phyloP scores from a whole-genome alignment of 2,113 vertebrate species.

The Epinephelus moara region DNA sequence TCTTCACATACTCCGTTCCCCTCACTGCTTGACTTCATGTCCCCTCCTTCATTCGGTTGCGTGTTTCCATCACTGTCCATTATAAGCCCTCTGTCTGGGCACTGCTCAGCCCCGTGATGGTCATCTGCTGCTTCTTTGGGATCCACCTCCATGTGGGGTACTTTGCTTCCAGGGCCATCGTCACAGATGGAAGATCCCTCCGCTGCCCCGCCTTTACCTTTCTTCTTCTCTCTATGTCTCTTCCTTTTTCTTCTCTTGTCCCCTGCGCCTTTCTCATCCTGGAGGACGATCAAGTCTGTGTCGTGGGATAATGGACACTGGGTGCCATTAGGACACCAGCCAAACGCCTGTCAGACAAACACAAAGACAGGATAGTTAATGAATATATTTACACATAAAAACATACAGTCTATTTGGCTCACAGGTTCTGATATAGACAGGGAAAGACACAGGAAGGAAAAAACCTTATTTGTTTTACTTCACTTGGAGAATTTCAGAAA shows the following conservation, averaged over 20 bases:
- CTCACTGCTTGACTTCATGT: background rate
- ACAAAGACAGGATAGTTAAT: background rate
- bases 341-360: slow-evolving; percentile 88
- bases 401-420: background rate
- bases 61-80: background rate
- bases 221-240: slow-evolving; percentile 85
- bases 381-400: background rate
- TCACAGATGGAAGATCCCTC: slow-evolving; percentile 40
- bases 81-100: background rate
- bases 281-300: slow-evolving; percentile 94
- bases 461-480: background rate
- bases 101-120: slow-evolving; percentile 39
- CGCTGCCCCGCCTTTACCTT: background rate
- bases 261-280: slow-evolving; percentile 87
- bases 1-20: slow-evolving; percentile 33
- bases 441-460: background rate
- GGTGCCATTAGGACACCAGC: slow-evolving; percentile 93
- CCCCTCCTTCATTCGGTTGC: slow-evolving; percentile 14
- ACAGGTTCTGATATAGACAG: background rate
- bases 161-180: slow-evolving; percentile 71
- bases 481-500: background rate
- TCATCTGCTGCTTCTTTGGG: slow-evolving; percentile 11
- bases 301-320: slow-evolving; percentile 93
- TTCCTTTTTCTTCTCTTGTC: slow-evolving; percentile 88
- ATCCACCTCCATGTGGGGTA: slow-evolving; percentile 72